Base-by-base conservation (phyloP, 2,888 invertebrate species). In the Notodonta ziczac region DNA sequence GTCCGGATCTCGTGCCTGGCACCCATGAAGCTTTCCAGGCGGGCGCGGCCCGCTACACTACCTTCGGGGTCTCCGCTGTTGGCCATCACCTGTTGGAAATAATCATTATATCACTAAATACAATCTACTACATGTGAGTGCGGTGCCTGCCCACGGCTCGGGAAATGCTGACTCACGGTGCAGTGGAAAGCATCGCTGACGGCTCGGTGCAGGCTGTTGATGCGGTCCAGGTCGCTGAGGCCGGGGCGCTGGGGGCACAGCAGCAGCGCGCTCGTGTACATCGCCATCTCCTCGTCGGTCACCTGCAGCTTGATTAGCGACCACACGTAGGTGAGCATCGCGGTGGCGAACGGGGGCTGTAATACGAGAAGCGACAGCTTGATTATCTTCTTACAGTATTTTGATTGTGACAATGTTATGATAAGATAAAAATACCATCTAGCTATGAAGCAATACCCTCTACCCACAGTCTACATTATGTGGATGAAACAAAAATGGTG, bases 251-350 rank as follows among this genome's bases (percentile, higher is more conserved):
- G 97, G 66, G 97, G 95, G 69, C 96, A 96, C 66, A 98, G 94
- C 71, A 99, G 94, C 60, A 98, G 97, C 58, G 97, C 96, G 40
- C 97, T 98, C 9, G 97, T 97, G 90, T 97, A 97, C 63, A 99
- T 94, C 1, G 98, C 98, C 77, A 98, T 94, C 92, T 99, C 99
- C 44, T 98, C 96, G 82, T 99, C 99, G 77, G 96, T 96, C 82
- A 98, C 91, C 65, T 96, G 95, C 79, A 98, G 94, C 65, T 95
- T 94, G 73, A 96, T 96, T 81, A 98, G 93, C 58, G 95, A 95
- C 84, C 95, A 96, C 64, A 97, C 95, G 88, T 98, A 97, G 79
- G 96, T 96, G 90, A 98, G 95, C 85, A 98, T 89, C n/a, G 96
- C 95, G 55, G 95, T 94, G 24, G 97, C 97, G 86, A 99, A 98